phyloP scores from a whole-genome alignment of 2,888 invertebrate species.

The Cistogaster globosa region DNA sequence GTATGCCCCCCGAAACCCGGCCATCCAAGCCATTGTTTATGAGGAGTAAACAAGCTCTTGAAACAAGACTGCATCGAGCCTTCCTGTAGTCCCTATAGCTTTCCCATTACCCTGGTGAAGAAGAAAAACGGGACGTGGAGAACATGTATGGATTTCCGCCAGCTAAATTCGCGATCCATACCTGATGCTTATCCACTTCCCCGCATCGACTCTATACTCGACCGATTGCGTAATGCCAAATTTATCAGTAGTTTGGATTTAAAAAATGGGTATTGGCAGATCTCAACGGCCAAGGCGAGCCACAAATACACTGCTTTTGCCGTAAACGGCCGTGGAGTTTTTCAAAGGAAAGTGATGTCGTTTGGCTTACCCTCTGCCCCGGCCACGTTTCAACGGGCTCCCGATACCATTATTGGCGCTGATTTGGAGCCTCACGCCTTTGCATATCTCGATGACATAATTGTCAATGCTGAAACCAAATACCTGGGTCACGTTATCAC shows the following conservation, averaged over 20 bases:
- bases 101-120: slow-evolving; percentile 27
- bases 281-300: slow-evolving; percentile 8
- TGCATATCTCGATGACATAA: too few species aligned
- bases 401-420: slow-evolving; percentile 13
- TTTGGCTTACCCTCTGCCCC: slow-evolving; percentile 53
- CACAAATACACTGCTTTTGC: background rate
- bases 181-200: background rate
- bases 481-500: too few species aligned
- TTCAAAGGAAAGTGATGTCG: slow-evolving; percentile 40
- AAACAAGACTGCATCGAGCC: background rate
- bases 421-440: too few species aligned
- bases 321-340: slow-evolving; percentile 48
- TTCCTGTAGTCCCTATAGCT: background rate
- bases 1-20: background rate
- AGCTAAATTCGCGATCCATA: background rate
- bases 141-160: too few species aligned
- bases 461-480: too few species aligned
- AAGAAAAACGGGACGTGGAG: too few species aligned
- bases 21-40: background rate
- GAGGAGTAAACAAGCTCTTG: background rate
- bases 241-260: too few species aligned
- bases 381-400: slow-evolving; percentile 44
- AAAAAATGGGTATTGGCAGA: slow-evolving; percentile 31
- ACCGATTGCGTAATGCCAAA: too few species aligned
- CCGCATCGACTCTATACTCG: background rate